Evolutionary conservation across 2,888 invertebrate species (phyloP).

Genomic region (Therioaphis trifolii): DNA sequence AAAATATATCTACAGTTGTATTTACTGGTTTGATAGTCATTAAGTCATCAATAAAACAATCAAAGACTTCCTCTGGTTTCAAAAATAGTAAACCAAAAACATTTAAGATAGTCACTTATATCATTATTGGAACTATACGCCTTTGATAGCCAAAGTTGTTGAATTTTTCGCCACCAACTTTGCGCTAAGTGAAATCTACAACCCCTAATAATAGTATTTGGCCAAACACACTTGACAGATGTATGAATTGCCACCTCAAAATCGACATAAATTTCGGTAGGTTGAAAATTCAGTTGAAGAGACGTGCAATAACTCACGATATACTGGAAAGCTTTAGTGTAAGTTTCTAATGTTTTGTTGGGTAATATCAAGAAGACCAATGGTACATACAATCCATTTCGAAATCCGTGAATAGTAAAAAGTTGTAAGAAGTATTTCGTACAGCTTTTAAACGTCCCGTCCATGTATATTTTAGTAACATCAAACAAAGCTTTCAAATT

Average conservation of each 20-base stretch:
- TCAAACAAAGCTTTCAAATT: background rate
- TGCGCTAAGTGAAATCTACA: background rate
- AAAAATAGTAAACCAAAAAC: too few species aligned
- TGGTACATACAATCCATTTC: too few species aligned
- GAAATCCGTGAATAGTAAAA: background rate
- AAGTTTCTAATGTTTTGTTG: too few species aligned
- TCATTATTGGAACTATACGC: too few species aligned
- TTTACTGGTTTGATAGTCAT: too few species aligned
- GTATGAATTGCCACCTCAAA: background rate
- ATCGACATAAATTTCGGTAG: background rate
- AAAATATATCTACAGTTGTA: too few species aligned
- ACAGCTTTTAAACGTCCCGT: background rate
- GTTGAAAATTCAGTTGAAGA: constrained; percentile 7
- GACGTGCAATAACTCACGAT: background rate
- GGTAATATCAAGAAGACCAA: too few species aligned
- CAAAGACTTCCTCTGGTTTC: too few species aligned
- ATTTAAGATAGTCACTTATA: too few species aligned
- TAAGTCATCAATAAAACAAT: too few species aligned
- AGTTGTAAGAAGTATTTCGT: background rate
- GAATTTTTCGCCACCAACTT: background rate
- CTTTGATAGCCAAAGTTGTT: too few species aligned
- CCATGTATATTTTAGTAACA: background rate
- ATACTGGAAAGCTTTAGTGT: constrained; percentile 12
- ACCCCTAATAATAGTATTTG: too few species aligned
- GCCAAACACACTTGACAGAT: background rate